Conservation (phyloP, 2,888 invertebrate species). For the Sialis fuliginosa region DNA sequence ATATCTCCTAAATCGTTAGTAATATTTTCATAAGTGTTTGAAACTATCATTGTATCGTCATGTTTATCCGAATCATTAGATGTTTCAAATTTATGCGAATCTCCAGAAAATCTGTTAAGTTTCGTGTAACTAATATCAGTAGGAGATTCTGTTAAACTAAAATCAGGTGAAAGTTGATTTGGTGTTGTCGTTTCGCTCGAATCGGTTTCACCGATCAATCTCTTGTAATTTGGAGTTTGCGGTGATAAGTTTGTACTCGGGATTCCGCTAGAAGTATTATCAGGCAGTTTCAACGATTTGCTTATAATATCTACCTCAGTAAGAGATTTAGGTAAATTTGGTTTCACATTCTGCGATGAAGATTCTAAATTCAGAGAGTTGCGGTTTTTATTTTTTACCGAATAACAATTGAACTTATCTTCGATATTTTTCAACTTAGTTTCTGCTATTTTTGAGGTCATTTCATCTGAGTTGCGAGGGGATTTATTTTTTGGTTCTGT, state of each 20-base stretch:
- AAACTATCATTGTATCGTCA: not conserved
- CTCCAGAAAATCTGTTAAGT: constrained; percentile 25
- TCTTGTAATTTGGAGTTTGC: constrained; percentile 22
- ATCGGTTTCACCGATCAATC: constrained; percentile 11
- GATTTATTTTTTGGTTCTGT: constrained; percentile 25
- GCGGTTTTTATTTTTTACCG: constrained; percentile 8
- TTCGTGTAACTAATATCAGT: constrained; percentile 32
- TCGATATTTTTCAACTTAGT: not conserved
- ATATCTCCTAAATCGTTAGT: constrained; percentile 13
- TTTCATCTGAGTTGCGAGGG: constrained; percentile 19
- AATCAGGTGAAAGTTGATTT: constrained; percentile 10
- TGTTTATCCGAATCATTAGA: not conserved
- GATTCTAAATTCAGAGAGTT: constrained; percentile 22
- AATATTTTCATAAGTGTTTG: constrained; percentile 4
- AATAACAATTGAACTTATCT: not conserved
- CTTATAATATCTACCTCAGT: constrained; percentile 20
- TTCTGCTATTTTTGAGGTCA: not conserved
- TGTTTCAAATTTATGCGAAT: constrained; percentile 5
- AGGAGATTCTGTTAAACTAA: constrained; percentile 21
- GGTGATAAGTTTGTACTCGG: constrained; percentile 19
- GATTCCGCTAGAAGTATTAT: constrained; percentile 13
- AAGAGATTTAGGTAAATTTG: constrained; percentile 18
- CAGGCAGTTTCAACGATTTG: constrained; percentile 12
- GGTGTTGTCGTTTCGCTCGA: constrained; percentile 21
- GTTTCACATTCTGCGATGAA: constrained; percentile 7